These are phyloP conservation scores for Sebastes ruberrimus DNA, from an alignment of 2,797 vertebrate genomes.

Conservation along the genomic window DNA sequence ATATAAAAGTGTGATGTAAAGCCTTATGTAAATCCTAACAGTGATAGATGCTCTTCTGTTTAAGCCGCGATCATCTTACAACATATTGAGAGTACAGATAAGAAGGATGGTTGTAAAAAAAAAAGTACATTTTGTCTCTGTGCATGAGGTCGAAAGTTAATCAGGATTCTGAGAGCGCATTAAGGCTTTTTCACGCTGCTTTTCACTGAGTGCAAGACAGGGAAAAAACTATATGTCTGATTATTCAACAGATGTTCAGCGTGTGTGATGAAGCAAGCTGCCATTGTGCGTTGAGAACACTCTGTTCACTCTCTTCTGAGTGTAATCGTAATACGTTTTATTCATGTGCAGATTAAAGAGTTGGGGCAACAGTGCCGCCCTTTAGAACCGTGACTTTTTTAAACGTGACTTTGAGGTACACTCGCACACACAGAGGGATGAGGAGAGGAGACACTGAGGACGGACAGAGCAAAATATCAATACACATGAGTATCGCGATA, in stretches of 20 bases:
- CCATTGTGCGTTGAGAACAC: constrained; percentile 31
- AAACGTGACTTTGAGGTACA: too few species aligned
- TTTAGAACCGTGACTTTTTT: too few species aligned
- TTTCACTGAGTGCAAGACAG: neutral
- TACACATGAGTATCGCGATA: too few species aligned
- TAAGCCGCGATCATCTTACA: neutral
- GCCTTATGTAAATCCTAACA: neutral
- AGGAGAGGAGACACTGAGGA: too few species aligned
- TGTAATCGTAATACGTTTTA: constrained; percentile 32
- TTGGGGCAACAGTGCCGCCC: constrained; percentile 8
- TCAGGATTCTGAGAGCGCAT: constrained; percentile 25
- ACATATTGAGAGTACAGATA: neutral
- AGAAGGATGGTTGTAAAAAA: neutral
- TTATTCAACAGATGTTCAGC: constrained; percentile 46
- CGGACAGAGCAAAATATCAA: too few species aligned
- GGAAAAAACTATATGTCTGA: constrained; percentile 4
- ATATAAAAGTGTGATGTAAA: constrained; percentile 35
- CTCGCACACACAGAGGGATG: too few species aligned
- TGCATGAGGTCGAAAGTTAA: constrained; percentile 17
- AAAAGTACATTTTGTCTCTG: neutral
- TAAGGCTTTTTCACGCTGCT: constrained; percentile 11
- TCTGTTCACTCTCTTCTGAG: constrained; percentile 3
- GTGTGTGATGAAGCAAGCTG: constrained; percentile 35
- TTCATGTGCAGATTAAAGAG: constrained; percentile 43
- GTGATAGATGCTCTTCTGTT: neutral